Evolutionary conservation across 1,140 invertebrate species (phyloP), one percentile per base, ranked within the genome.

Genomic region (Nixonia krombeini): DNA sequence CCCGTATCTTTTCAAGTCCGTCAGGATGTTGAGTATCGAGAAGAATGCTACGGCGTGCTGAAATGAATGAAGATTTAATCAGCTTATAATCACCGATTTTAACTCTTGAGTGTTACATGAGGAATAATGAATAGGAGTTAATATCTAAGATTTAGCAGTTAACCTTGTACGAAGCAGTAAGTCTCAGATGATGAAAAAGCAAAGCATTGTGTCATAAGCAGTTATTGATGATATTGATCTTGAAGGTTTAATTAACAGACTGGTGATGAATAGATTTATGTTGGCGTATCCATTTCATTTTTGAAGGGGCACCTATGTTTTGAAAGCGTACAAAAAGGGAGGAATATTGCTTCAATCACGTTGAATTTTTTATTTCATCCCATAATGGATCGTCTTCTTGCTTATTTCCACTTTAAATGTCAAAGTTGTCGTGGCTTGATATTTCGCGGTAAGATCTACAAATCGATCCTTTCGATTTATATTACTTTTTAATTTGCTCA

Each of bases 1-100:
- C 91, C 68, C 93, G 89, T 46, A 98, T 97, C 80, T 96, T 96
- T 79, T 96, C 94, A 64, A 96, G 86, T 17, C 94, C 94, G 85
- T 95, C 93, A 2, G 95, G 95, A 88, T 98, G 94, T 78, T 97
- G 95, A 16, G 94, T 94, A 69, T 97, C 96, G 47, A 96, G 79
- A 52, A 96, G 91, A 78, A 97, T 94, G 70, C 90, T 93, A 56
- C 91, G 90, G 8, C 93, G 90, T 79, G 91, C 90, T 91, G 67
- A 23, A 86, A 85, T 77, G 13, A 72, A 61, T 55, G 40, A 74
- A 26, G 15, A 28, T 42, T n/a, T 9, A 44, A 25, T 15, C 18
- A 10, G 35, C 15, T 25, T 33, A 1, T 41, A 21, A 12, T 52
- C 0, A n/a, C n/a, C n/a, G n/a, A n/a, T n/a, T n/a, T n/a, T n/a